Percentiles rank a stretch among this genome's conserved stretches.
phyloP scores from a whole-genome alignment of 2,888 invertebrate species.

The Drosophila nigricruria region DNA sequence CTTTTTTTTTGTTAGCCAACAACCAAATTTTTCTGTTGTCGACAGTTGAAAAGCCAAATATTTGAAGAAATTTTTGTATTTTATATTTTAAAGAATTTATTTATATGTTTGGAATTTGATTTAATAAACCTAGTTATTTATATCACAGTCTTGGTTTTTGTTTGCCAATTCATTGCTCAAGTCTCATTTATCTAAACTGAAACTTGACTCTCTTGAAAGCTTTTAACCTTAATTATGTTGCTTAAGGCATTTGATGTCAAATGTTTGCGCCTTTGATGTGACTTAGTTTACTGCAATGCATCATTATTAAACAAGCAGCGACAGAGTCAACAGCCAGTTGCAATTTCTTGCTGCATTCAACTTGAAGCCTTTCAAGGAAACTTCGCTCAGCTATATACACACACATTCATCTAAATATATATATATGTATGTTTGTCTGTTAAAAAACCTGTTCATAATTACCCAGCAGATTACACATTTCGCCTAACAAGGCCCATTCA shows the following conservation, averaged over 20 bases:
- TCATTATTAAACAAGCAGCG: slow-evolving; percentile 30
- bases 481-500: slow-evolving; percentile 77
- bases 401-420: not conserved
- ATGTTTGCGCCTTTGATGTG: slow-evolving; percentile 4
- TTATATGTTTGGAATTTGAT: not conserved
- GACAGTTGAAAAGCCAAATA: slow-evolving; percentile 19
- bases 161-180: not conserved
- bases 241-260: not conserved
- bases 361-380: slow-evolving; percentile 26
- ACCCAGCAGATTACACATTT: slow-evolving; percentile 78
- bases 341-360: slow-evolving; percentile 22
- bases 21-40: slow-evolving; percentile 26
- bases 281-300: slow-evolving; percentile 37
- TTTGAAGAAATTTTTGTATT: slow-evolving; percentile 4
- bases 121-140: not conserved
- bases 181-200: not conserved
- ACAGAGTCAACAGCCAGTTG: slow-evolving; percentile 26
- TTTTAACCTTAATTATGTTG: slow-evolving; percentile 11
- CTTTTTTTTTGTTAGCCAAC: slow-evolving; percentile 9
- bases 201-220: not conserved
- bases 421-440: not conserved
- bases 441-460: slow-evolving; percentile 69
- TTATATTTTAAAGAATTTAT: not conserved
- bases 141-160: not conserved
- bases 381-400: slow-evolving; percentile 29